Conservation (phyloP, 35 echinoderm and acorn worm species). For the Apostichopus japonicus region DNA sequence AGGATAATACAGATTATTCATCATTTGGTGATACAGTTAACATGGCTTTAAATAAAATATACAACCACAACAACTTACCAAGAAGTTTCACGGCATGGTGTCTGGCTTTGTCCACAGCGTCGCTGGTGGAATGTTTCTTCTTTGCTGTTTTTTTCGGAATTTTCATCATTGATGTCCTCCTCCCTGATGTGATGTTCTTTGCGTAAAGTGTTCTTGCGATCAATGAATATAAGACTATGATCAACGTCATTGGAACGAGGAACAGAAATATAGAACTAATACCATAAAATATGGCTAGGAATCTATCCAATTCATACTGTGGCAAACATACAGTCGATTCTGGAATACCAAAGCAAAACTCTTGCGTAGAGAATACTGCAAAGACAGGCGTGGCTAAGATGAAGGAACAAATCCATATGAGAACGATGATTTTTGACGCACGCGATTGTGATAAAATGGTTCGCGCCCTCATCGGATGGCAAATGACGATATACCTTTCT, state of each 20-base stretch:
- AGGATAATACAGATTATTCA: no score
- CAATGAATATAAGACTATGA: slow-evolving; percentile 83
- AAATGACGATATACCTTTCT: slow-evolving; percentile 94
- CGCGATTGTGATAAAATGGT: slow-evolving; percentile 78
- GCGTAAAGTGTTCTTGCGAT: slow-evolving; percentile 84
- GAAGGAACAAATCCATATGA: slow-evolving; percentile 82
- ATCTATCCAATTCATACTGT: not conserved
- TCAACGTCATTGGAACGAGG: slow-evolving; percentile 87
- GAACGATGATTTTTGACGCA: slow-evolving; percentile 77
- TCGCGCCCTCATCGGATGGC: slow-evolving; percentile 89
- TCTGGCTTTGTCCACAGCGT: slow-evolving; percentile 68
- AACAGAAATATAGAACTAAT: slow-evolving; percentile 79
- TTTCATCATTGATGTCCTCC: slow-evolving; percentile 65
- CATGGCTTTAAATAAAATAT: not conserved
- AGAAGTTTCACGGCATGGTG: slow-evolving; percentile 95
- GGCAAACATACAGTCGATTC: slow-evolving; percentile 67
- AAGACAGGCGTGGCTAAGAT: slow-evolving; percentile 63
- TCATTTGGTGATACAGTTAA: no score
- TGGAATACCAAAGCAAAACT: slow-evolving; percentile 63
- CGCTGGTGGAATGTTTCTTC: slow-evolving; percentile 45
- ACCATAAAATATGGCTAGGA: slow-evolving; percentile 1
- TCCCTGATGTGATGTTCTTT: slow-evolving; percentile 65
- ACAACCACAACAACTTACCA: slow-evolving; percentile 68
- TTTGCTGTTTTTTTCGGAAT: slow-evolving; percentile 26
- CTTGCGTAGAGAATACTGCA: slow-evolving; percentile 17